Evolutionary conservation across 2,888 invertebrate genomes (phyloP).

Genomic region (Elegia similella): DNA sequence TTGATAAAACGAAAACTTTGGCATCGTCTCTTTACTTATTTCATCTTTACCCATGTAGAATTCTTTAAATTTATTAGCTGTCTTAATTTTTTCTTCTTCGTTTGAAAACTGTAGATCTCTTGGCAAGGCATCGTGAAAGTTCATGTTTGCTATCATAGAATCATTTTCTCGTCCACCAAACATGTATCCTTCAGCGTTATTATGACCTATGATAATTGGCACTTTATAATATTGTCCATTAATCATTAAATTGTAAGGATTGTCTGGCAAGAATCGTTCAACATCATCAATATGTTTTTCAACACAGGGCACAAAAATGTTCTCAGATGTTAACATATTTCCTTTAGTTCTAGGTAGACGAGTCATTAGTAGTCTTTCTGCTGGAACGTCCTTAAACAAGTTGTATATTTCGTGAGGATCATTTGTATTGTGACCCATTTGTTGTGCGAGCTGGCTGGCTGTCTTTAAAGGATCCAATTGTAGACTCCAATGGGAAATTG

Average conservation of each 20-base stretch:
- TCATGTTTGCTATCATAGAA: constrained; percentile 52
- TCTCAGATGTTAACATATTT: constrained; percentile 62
- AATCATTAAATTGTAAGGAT: constrained; percentile 55
- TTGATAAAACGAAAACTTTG: constrained; percentile 56
- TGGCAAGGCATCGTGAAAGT: constrained; percentile 54
- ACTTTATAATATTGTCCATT: constrained; percentile 54
- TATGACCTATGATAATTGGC: constrained; percentile 64
- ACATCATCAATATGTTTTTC: constrained; percentile 46
- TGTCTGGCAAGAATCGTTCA: constrained; percentile 53
- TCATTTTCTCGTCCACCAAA: constrained; percentile 69
- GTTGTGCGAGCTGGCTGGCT: constrained; percentile 50
- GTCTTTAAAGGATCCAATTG: constrained; percentile 61
- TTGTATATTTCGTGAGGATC: constrained; percentile 54
- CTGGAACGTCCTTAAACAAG: constrained; percentile 45
- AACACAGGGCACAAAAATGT: constrained; percentile 67
- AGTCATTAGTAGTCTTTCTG: constrained; percentile 45
- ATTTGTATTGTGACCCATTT: constrained; percentile 47
- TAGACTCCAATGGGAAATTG: constrained; percentile 64
- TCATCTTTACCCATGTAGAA: constrained; percentile 66
- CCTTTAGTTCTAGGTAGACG: constrained; percentile 61
- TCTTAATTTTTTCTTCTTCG: constrained; percentile 39
- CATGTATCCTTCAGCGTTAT: constrained; percentile 64
- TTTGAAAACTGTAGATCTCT: constrained; percentile 54
- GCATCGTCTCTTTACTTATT: constrained; percentile 52
- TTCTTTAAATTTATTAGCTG: constrained; percentile 48